Evolutionary conservation across 2,797 vertebrate genomes (phyloP), one percentile per base, ranked within the genome.

Genomic region (Sebastes vulpes): DNA sequence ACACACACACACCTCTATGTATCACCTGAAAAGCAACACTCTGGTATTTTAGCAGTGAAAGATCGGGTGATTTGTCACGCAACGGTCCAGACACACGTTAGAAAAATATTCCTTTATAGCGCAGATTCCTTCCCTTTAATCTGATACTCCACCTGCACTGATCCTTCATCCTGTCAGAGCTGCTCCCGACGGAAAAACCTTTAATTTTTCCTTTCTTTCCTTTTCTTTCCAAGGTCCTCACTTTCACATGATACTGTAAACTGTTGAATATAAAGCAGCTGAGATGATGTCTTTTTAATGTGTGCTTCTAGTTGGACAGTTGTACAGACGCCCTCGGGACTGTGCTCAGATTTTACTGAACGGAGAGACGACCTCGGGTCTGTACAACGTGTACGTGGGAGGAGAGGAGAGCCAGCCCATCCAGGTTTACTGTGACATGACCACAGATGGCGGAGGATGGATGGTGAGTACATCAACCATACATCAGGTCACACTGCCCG

Each of bases 401-500:
- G 97, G 97, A 6, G 93, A 98, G 69, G 96, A 96, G 75, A 87
- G 93, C 25, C 97, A 97, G 85, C 92, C 97, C 2, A 58, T 97
- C 60, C 95, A 96, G 86, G 98, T 97, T 31, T 99, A 96, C 95
- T 99, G 98, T 1, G 98, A 99, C 95, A 99, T 99, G 98, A 93
- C 60, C 56, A 97, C 98, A 21, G 98, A 99, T 0, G 97, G 97
- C 0, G 98, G 98, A 0, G 98, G 98, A 81, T 99, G 98, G 98
- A 95, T 97, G 68, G 98, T 99, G 92, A 97, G 98, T 94, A 42
- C 46, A 59, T 65, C 32, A 29, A 63, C 56, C 69, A 20, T 59
- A 72, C 23, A 6, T 18, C 3, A 23, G 56, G 66, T 68, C 23
- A 9, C 11, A 4, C 2, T 20, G 3, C 6, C 64, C 71, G 75